These are phyloP conservation scores for Condylostylus longicornis DNA, from an alignment of 1,140 invertebrate species.

Conservation along the genomic window DNA sequence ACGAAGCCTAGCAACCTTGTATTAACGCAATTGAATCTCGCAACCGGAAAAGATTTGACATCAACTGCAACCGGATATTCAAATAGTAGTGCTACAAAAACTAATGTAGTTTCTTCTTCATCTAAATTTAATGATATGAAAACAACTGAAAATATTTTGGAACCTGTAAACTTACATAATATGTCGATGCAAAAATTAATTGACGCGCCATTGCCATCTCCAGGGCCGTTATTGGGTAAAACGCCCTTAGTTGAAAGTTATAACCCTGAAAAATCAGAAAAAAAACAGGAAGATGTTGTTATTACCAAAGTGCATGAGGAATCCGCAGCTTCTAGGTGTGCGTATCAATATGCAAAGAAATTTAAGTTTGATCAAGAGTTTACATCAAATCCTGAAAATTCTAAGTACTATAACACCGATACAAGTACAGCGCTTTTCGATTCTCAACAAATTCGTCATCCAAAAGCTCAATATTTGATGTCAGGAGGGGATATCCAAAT, in stretches of 20 bases:
- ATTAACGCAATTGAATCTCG: slow-evolving; percentile 26
- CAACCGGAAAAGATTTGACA: slow-evolving; percentile 9
- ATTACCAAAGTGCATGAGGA: slow-evolving; percentile 31
- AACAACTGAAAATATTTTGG: too few species aligned
- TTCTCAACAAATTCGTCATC: neutral
- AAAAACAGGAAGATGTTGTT: slow-evolving; percentile 16
- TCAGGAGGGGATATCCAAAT: slow-evolving; percentile 11
- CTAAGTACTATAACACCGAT: neutral
- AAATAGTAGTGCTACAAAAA: slow-evolving; percentile 3
- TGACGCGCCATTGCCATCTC: slow-evolving; percentile 49
- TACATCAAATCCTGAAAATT: neutral
- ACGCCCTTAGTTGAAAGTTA: slow-evolving; percentile 54
- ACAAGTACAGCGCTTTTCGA: neutral
- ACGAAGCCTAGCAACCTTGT: slow-evolving; percentile 39
- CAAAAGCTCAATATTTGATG: slow-evolving; percentile 4
- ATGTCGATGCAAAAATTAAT: slow-evolving; percentile 14
- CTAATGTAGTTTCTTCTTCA: slow-evolving; percentile 1
- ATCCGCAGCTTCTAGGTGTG: slow-evolving; percentile 11
- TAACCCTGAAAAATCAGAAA: slow-evolving; percentile 14
- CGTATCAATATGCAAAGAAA: too few species aligned
- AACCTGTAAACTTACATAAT: too few species aligned
- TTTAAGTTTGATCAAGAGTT: slow-evolving; percentile 1
- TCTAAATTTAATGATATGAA: too few species aligned
- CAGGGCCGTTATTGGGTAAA: slow-evolving; percentile 61
- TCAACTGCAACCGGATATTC: slow-evolving; percentile 7